Evolutionary conservation across 1,140 invertebrate genomes (phyloP), one percentile per base, ranked within the genome.

Genomic region (Bicyclus anynana): DNA sequence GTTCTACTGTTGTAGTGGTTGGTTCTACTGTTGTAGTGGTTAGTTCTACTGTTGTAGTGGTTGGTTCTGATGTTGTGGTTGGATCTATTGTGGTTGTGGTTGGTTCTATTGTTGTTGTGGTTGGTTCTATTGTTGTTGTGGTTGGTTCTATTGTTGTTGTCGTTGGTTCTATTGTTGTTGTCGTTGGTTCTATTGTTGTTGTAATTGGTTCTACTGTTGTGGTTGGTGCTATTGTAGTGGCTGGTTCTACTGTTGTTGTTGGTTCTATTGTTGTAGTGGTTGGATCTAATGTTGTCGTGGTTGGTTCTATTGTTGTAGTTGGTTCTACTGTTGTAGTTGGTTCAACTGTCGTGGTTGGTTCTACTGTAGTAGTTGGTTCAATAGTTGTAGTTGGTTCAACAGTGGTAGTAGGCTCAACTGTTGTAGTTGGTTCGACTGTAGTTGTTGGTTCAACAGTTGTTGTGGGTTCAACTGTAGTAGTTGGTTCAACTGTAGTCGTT

Each of bases 41-140:
- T 13, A 26, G n/a, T n/a, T n/a, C n/a, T 23, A 7, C 23, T 23
- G 2, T 7, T 23, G 23, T 23, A 23, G 23, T 23, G 7, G 23
- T 23, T 23, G 23, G 23, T 23, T 2, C 23, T 23, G 2, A 2
- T 23, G 23, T 23, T 4, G 23, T 23, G 18, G 29, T 52, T 9
- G 46, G n/a, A 5, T 14, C 0, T 23, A 6, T 2, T 29, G 49
- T 20, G 23, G 49, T 53, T 10, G 54, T 60, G 13, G 59, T 27
- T 18, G 13, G 35, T 48, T 53, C 57, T 4, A 7, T 27, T 26
- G 40, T 20, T n/a, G 55, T 55, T 44, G 64, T 52, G 6, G 48
- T 55, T 10, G 37, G 38, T 9, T 35, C 0, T 12, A 18, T 3
- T 0, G 20, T 53, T 16, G 20, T 26, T 13, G 50, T 52, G 13